Base-by-base conservation (phyloP, 2,888 invertebrate species). In the Yponomeuta plumbellus region DNA sequence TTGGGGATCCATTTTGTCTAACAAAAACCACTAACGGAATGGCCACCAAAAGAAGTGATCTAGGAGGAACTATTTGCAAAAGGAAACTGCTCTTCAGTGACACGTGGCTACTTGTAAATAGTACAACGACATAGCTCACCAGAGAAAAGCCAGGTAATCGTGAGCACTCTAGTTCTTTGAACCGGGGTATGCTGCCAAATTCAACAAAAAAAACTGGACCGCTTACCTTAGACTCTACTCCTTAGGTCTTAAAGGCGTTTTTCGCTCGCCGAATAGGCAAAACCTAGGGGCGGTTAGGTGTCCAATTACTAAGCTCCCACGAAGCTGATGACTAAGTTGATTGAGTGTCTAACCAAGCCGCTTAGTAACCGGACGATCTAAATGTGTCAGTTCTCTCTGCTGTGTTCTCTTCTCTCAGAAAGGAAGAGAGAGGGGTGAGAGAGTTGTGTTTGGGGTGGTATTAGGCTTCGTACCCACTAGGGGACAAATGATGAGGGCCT, bases 161-260 rank as follows among this genome's bases (percentile, higher is more conserved):
- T 34, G 34, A 34, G 34, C 44, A 44, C 44, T 52, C 44, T 52
- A 52, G 59, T 59, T 59, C 59, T 21, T 58, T 59, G 59, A 59
- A 59, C 59, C 22, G 59, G 59, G 22, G 59, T 59, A 59, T 23
- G 23, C 23, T 59, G 59, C 59, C 59, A 59, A 21, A 59, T 21
- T 59, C 21, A 22, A 59, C 23, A 59, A 59, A 59, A 58, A 58
- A 52, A 59, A 59, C 59, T 59, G 23, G 11, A n/a, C 11, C 11
- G 4, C 21, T 22, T 23, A 23, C 8, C 59, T 23, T 13, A 10
- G 21, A 2, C 59, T 17, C 13, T 59, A 59, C 21, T 6, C 10
- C 22, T 58, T 58, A 5, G 34, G 44, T 17, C 44, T 17, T 52
- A 17, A 52, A 17, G 44, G 6, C 17, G 44, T 5, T 52, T 52